Evolutionary conservation across 1,140 invertebrate species (phyloP), one percentile per base, ranked within the genome.

Genomic region (Homalodisca vitripennis): DNA sequence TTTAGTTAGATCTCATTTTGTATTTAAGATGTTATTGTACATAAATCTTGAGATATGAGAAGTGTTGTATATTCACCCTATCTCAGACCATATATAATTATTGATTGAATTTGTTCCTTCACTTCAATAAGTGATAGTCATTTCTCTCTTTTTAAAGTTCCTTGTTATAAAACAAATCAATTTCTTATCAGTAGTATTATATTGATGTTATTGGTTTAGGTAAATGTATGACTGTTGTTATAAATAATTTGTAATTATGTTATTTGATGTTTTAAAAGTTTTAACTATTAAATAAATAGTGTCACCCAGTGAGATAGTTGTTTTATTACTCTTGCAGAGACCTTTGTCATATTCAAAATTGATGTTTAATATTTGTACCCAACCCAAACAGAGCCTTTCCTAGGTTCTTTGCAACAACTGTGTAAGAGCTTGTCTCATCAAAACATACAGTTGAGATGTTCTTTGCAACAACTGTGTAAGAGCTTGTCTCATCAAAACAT

Each of bases 171-270:
- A 41, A 26, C 29, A 60, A 60, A 60, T 60, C 55, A 60, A 60
- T 60, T 60, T 60, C 55, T 60, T 60, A 60, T 60, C 13, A 60
- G 3, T 60, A 60, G 24, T 60, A 30, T 60, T 17, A 17, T 17
- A 27, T 60, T 13, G 26, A 60, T 60, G 55, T 60, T 60, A 60
- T 60, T 60, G 22, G 55, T 13, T 60, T 60, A 27, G 48, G 14
- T 51, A 51, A 27, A 60, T 60, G 55, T 60, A 27, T 60, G 34
- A 60, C 27, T 60, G 55, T 60, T 60, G 29, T 60, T 60, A 51
- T 60, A 60, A 60, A 30, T 60, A 24, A 26, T 60, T 60, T 60
- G 27, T 60, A 60, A 51, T 51, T 51, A 51, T 51, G 48, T 51
- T 51, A 22, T 10, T 51, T 51, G 48, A 51, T 60, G 27, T 60